phyloP scores from a whole-genome alignment of 2,888 invertebrate genomes.

The Priocnemis perturbator region DNA sequence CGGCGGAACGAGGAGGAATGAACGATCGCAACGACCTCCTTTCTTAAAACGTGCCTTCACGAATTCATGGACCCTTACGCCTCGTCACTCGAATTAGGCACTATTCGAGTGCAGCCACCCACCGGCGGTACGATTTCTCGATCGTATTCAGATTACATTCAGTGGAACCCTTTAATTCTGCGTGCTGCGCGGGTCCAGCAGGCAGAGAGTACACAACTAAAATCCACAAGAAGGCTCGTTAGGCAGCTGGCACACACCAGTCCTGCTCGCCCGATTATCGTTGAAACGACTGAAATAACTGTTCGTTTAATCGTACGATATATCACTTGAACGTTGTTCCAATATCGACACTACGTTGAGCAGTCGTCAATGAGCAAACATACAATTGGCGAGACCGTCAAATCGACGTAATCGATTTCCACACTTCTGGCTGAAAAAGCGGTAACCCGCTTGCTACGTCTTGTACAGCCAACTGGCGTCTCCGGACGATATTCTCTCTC shows the following conservation, averaged over 20 bases:
- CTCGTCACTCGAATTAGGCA: slow-evolving; percentile 57
- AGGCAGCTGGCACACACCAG: background rate
- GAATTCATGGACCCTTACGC: slow-evolving; percentile 41
- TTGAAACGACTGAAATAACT: slow-evolving; percentile 1
- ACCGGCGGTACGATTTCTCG: slow-evolving; percentile 52
- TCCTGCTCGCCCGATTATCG: too few relatives aligned
- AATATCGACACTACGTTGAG: too few relatives aligned
- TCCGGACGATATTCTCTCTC: background rate
- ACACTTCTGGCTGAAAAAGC: slow-evolving; percentile 1
- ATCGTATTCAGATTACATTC: slow-evolving; percentile 67
- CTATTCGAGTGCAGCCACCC: slow-evolving; percentile 69
- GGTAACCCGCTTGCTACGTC: background rate
- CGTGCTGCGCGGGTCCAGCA: slow-evolving; percentile 5
- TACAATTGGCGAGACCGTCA: too few relatives aligned
- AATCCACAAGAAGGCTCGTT: slow-evolving; percentile 1
- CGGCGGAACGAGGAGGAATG: background rate
- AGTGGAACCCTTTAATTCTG: slow-evolving; percentile 45
- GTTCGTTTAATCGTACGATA: slow-evolving; percentile 5
- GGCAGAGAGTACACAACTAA: slow-evolving; percentile 8
- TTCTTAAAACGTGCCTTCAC: background rate
- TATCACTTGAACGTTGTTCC: too few relatives aligned
- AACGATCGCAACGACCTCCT: background rate
- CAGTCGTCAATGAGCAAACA: too few relatives aligned
- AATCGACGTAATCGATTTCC: slow-evolving; percentile 14
- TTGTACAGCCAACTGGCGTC: slow-evolving; percentile 1